Percentiles rank a stretch among this genome's conserved stretches.
phyloP scores from a whole-genome alignment of 2,888 invertebrate genomes.

The Pantelozetes paolii region DNA sequence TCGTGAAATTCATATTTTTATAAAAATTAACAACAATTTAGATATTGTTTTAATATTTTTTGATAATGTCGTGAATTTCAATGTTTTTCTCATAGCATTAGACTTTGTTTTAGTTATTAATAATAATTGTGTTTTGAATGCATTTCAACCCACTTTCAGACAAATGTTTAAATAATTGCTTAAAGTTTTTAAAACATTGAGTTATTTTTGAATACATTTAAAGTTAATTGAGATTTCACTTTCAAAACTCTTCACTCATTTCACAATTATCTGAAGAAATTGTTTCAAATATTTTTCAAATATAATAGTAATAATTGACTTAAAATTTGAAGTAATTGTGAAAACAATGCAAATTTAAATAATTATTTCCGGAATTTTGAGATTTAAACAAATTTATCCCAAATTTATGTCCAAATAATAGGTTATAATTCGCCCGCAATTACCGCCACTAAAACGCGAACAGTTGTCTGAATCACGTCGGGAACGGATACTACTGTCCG shows the following conservation, averaged over 20 bases:
- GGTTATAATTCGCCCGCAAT: conserved; percentile 37
- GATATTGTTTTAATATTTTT: no score
- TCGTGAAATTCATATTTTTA: neutral
- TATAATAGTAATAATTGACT: no score
- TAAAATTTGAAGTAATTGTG: neutral
- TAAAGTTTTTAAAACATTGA: neutral
- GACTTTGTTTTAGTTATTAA: no score
- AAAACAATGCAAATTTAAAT: neutral
- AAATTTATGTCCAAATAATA: neutral
- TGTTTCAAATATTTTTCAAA: no score
- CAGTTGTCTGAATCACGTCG: conserved; percentile 3
- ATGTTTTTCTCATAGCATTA: no score
- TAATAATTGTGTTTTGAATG: no score
- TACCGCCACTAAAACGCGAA: conserved; percentile 38
- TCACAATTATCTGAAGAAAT: no score
- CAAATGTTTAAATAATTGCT: neutral
- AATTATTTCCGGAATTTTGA: conserved; percentile 30
- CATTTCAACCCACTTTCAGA: neutral
- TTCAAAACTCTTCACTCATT: conserved; percentile 6
- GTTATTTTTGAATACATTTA: neutral
- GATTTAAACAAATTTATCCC: neutral
- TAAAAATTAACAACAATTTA: no score
- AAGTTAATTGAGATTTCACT: neutral
- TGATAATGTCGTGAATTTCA: no score
- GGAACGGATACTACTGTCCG: conserved; percentile 31